Percentiles rank a stretch among this genome's conserved stretches.
Evolutionary conservation across 2,888 invertebrate species (phyloP).

Genomic region (Melinopterus prodromus): DNA sequence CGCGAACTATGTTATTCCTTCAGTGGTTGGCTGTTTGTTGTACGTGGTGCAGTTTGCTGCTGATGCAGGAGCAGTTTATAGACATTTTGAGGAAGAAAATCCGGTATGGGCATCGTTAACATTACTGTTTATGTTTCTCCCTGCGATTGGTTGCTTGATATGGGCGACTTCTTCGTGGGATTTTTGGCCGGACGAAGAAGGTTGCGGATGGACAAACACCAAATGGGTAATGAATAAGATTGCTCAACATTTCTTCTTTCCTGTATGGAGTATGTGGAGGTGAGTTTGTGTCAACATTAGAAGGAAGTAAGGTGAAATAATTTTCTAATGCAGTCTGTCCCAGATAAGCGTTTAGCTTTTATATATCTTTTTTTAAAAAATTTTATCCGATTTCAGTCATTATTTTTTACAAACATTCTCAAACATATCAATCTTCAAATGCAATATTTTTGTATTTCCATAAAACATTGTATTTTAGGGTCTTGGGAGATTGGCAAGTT

Average conservation of each 20-base stretch:
- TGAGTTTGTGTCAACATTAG: conserved; percentile 47
- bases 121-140: conserved; percentile 62
- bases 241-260: conserved; percentile 65
- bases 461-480: conserved; percentile 16
- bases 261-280: conserved; percentile 72
- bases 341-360: too few species aligned
- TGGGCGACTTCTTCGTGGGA: conserved; percentile 68
- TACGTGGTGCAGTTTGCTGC: conserved; percentile 74
- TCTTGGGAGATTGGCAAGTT: too few species aligned
- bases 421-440: too few species aligned
- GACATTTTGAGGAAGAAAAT: conserved; percentile 70
- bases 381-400: too few species aligned
- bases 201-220: conserved; percentile 60
- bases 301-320: too few species aligned
- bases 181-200: conserved; percentile 63
- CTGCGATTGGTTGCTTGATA: conserved; percentile 66
- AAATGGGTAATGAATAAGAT: conserved; percentile 63
- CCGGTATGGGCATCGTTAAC: conserved; percentile 63
- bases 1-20: conserved; percentile 65
- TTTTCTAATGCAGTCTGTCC: too few species aligned
- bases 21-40: conserved; percentile 66
- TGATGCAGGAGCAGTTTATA: conserved; percentile 71
- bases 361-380: too few species aligned
- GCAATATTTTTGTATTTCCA: too few species aligned
- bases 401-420: too few species aligned